Evolutionary conservation across 1,140 invertebrate species (phyloP).

Genomic region (Drosophila parabipectinata): DNA sequence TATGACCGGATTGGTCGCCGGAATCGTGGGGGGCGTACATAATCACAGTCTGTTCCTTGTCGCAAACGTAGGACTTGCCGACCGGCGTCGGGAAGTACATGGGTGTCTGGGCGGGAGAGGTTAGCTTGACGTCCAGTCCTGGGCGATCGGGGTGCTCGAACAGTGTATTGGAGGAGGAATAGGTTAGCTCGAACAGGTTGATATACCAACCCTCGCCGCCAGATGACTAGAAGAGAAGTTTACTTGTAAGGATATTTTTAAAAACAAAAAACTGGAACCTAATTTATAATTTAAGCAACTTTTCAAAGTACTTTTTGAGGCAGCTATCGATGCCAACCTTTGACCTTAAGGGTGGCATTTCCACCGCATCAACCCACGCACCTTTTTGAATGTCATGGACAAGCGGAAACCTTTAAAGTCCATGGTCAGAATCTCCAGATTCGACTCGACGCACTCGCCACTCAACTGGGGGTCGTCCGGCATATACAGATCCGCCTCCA

Average conservation of each 20-base stretch:
- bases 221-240: slow-evolving; percentile 83
- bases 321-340: not conserved
- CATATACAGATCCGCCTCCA: slow-evolving; percentile 88
- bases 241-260: not conserved
- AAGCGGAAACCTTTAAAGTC: slow-evolving; percentile 89
- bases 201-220: slow-evolving; percentile 94
- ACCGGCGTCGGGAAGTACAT: slow-evolving; percentile 93
- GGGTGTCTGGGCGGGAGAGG: slow-evolving; percentile 86
- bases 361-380: slow-evolving; percentile 30
- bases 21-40: slow-evolving; percentile 81
- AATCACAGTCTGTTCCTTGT: slow-evolving; percentile 85
- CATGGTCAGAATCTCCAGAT: slow-evolving; percentile 88
- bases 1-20: slow-evolving; percentile 84
- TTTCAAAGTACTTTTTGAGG: not conserved
- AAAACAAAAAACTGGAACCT: no score
- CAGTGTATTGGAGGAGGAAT: slow-evolving; percentile 85
- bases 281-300: not conserved
- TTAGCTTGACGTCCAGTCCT: slow-evolving; percentile 85
- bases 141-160: slow-evolving; percentile 86
- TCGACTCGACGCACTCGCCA: slow-evolving; percentile 89
- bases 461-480: slow-evolving; percentile 87
- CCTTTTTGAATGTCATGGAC: slow-evolving; percentile 88
- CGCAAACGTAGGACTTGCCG: slow-evolving; percentile 92
- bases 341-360: not conserved
- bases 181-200: slow-evolving; percentile 88